Evolutionary conservation across 2,797 vertebrate genomes (phyloP).

Genomic region (Choloepus didactylus): DNA sequence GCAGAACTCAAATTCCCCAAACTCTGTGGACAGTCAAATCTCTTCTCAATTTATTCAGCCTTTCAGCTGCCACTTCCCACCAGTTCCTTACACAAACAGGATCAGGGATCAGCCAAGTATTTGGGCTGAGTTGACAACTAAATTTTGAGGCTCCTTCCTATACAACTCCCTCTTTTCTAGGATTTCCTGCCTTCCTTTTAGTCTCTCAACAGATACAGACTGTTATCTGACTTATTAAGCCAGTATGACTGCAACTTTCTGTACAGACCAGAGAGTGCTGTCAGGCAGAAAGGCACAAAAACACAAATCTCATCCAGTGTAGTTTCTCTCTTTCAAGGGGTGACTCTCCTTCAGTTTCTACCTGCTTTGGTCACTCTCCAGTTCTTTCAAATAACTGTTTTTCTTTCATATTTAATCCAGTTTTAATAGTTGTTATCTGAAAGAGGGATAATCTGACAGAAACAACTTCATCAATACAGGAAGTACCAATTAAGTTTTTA

Average conservation of each 20-base stretch:
- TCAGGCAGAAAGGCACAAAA: background rate
- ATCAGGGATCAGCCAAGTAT: background rate
- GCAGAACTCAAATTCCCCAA: slow-evolving; percentile 2
- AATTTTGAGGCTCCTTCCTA: background rate
- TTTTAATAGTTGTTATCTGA: background rate
- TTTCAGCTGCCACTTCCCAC: background rate
- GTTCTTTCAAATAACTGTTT: background rate
- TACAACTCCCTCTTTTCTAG: background rate
- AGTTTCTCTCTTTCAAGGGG: background rate
- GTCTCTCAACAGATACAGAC: background rate
- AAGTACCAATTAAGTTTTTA: background rate
- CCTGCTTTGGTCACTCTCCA: background rate
- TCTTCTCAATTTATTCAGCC: background rate
- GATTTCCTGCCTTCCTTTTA: background rate
- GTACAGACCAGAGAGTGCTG: rapidly evolving
- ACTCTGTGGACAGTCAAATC: background rate
- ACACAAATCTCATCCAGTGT: background rate
- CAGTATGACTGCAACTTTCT: background rate
- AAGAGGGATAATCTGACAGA: background rate
- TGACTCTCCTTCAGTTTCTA: background rate
- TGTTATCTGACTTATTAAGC: background rate
- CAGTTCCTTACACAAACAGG: background rate
- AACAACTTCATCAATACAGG: background rate
- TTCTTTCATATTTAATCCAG: background rate
- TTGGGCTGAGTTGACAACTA: background rate